Conservation (phyloP, 1,140 invertebrate genomes). For the Bombus superbus region DNA sequence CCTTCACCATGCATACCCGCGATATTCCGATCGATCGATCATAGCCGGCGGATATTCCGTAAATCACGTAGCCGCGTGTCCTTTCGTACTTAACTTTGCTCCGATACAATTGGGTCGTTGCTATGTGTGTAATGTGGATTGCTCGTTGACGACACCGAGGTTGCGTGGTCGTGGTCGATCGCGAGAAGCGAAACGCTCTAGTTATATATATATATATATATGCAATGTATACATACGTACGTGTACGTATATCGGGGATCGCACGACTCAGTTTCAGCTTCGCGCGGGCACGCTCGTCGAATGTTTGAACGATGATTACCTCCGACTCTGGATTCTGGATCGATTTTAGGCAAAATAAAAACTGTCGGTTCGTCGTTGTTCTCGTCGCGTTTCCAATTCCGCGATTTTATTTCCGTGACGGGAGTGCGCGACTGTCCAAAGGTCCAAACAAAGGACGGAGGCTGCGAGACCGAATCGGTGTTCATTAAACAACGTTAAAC, state of each 20-base stretch:
- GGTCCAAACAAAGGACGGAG: background rate
- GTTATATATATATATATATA: background rate
- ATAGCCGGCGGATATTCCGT: conserved; percentile 20
- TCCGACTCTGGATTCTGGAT: background rate
- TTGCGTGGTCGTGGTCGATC: background rate
- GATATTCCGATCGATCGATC: background rate
- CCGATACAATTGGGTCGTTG: conserved; percentile 12
- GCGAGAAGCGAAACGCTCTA: background rate
- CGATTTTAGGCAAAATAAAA: conserved; percentile 3
- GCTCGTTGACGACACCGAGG: background rate
- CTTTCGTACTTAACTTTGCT: conserved; percentile 7
- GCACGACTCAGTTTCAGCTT: too few species aligned
- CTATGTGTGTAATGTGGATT: conserved; percentile 2
- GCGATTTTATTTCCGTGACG: background rate
- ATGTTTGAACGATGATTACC: background rate
- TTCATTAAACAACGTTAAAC: background rate
- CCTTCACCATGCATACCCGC: background rate
- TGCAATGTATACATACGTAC: background rate
- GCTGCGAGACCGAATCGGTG: background rate
- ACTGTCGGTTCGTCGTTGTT: background rate
- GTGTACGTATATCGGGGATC: too few species aligned
- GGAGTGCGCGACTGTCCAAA: background rate
- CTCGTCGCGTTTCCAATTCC: background rate
- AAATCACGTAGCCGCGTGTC: conserved; percentile 23
- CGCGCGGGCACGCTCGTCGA: too few species aligned